Evolutionary conservation across 2,797 vertebrate genomes (phyloP).

Genomic region (Spinus olivaceus): DNA sequence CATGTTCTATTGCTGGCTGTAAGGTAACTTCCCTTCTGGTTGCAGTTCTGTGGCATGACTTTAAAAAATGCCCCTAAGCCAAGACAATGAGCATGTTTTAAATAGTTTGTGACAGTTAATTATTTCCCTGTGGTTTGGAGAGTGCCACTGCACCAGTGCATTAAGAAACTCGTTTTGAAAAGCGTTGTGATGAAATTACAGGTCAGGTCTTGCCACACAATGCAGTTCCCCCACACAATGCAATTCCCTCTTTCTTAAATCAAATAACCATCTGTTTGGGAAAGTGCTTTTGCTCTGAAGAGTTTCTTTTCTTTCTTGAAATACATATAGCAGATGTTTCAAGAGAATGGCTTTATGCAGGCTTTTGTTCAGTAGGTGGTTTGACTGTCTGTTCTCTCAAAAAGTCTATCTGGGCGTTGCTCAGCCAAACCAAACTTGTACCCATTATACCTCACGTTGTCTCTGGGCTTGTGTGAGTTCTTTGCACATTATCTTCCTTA

Average conservation of each 20-base stretch:
- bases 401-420: not conserved
- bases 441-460: fast-evolving
- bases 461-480: not conserved
- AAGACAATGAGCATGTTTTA: not conserved
- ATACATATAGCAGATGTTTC: conserved; percentile 24
- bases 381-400: not conserved
- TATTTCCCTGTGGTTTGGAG: not conserved
- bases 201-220: conserved; percentile 9
- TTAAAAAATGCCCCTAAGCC: not conserved
- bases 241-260: conserved; percentile 36
- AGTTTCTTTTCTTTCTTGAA: conserved; percentile 8
- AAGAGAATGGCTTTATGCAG: not conserved
- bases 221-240: not conserved
- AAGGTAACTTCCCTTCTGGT: not conserved
- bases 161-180: conserved; percentile 24
- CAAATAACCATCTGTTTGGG: conserved; percentile 33
- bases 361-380: not conserved
- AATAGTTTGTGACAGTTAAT: not conserved
- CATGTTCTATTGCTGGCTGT: not conserved
- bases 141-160: not conserved
- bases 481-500: not conserved
- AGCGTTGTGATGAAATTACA: conserved; percentile 9
- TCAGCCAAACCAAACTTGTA: not conserved
- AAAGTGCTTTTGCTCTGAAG: not conserved
- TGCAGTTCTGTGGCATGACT: not conserved